These are phyloP conservation scores for Malaclemys terrapin DNA, from an alignment of 2,113 vertebrate species.

Conservation along the genomic window DNA sequence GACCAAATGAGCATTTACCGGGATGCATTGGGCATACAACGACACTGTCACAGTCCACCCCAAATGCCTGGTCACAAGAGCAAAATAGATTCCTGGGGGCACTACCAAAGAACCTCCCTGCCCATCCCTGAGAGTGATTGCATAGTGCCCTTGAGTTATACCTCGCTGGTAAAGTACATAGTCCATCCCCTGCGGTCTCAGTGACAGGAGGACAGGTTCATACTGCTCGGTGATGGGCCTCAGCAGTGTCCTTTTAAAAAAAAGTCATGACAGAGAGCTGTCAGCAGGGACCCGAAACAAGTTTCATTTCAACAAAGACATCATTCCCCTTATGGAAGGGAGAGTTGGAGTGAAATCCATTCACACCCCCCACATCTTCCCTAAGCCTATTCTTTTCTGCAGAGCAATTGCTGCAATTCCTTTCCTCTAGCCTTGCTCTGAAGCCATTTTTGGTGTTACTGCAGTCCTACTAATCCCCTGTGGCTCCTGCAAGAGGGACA, in stretches of 20 bases:
- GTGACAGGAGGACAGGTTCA: background rate
- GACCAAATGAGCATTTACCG: background rate
- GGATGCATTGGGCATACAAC: background rate
- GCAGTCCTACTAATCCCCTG: background rate
- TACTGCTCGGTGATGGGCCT: background rate
- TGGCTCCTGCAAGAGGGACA: background rate
- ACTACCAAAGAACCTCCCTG: background rate
- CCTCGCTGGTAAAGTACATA: rapidly evolving
- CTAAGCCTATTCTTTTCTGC: background rate
- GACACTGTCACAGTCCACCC: background rate
- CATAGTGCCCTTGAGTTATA: background rate
- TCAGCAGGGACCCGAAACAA: rapidly evolving
- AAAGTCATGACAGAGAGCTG: background rate
- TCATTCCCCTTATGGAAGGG: rapidly evolving
- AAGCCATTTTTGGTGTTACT: background rate
- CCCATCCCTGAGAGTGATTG: background rate
- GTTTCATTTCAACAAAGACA: rapidly evolving
- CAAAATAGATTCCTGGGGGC: background rate
- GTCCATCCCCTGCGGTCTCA: background rate
- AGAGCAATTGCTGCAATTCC: background rate
- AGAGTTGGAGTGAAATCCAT: background rate
- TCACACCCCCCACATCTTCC: background rate
- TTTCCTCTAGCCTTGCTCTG: background rate
- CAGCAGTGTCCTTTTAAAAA: background rate
- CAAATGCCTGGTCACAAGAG: rapidly evolving